Base-by-base conservation (phyloP, 2,888 invertebrate species). In the Plebejus melissa region DNA sequence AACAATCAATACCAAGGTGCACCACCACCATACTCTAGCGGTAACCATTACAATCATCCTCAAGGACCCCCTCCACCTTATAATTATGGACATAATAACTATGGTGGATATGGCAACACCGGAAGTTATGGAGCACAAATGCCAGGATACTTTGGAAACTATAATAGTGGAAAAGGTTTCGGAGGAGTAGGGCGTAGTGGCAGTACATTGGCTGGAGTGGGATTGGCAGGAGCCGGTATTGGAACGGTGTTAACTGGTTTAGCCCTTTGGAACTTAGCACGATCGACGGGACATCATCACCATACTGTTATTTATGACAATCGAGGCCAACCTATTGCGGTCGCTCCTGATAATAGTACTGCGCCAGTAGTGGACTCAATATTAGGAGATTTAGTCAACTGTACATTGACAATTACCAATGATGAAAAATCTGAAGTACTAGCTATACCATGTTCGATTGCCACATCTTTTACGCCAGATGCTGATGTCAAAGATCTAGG, bases 271-370 rank as follows among this genome's bases (percentile, higher is more conserved):
- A 94, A 94, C 83, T 83, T 94, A 78, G 94, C 93, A 16, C 86
- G 94, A 60, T 93, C 94, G 16, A 93, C 93, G 22, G 90, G 91
- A 4, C 85, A 82, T 75, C 85, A 81, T 57, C 93, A 88, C 75
- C 91, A 94, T 78, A 92, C 94, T 16, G 91, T 94, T 16, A 87
- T 94, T 76, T 93, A 94, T 77, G 93, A 94, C 79, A 91, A 94
- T 75, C 87, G 90, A 81, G 93, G 91, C 9, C 91, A 91, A 81
- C 93, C 93, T 9, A 88, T 92, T 13, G 93, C 89, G 46, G 92
- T 92, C 38, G 87, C 89, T 50, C 88, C 93, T 11, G 85, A 81
- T 74, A 90, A 91, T 79, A 85, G 83, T 76, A 88, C 88, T 32
- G 80, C 85, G 60, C 80, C 87, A 9, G 85, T 81, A 69, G 82